Conservation (phyloP, 2,113 vertebrate genomes). For the Centropus bengalensis region DNA sequence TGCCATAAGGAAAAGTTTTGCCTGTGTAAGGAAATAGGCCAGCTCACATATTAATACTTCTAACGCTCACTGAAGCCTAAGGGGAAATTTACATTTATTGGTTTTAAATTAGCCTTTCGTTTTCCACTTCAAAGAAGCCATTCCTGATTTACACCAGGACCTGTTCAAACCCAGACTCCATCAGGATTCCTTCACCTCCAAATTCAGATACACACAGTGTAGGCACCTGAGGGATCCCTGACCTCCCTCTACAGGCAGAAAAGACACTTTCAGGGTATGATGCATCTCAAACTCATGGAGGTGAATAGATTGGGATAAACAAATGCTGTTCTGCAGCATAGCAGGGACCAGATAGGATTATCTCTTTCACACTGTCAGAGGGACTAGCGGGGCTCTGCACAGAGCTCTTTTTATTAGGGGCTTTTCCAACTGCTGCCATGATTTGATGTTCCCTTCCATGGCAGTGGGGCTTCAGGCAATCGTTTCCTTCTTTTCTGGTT, state of each 20-base stretch:
- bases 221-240: not conserved
- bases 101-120: slow-evolving; percentile 31
- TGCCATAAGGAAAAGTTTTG: not conserved
- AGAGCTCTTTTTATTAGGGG: not conserved
- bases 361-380: fast-evolving
- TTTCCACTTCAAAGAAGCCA: not conserved
- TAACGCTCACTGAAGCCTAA: not conserved
- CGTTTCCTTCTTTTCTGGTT: fast-evolving
- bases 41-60: not conserved
- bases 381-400: fast-evolving
- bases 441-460: not conserved
- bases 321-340: not conserved
- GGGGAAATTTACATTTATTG: not conserved
- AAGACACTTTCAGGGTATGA: not conserved
- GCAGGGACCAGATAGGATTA: fast-evolving
- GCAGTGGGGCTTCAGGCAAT: not conserved
- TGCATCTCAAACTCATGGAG: not conserved
- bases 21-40: not conserved
- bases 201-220: not conserved
- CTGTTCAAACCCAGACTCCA: not conserved
- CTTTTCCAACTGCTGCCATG: not conserved
- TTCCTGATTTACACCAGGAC: not conserved
- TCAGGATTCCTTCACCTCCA: not conserved
- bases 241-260: not conserved
- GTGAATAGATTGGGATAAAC: not conserved